phyloP scores from a whole-genome alignment of 2,888 invertebrate species.

The Vanessa cardui region DNA sequence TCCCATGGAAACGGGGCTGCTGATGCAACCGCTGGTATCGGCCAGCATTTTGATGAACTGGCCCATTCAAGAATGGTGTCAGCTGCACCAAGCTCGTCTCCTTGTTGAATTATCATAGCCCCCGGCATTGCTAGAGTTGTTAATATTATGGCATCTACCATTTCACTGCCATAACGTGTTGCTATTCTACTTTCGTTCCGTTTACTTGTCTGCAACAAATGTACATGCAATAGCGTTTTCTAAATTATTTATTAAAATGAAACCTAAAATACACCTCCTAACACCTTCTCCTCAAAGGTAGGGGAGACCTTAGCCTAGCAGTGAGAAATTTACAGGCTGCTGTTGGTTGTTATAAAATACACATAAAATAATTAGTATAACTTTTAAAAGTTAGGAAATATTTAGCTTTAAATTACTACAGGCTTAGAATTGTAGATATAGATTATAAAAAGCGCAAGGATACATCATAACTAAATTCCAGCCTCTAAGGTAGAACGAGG shows the following conservation, averaged over 20 bases:
- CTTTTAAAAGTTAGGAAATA: not conserved
- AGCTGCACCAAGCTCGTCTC: slow-evolving; percentile 87
- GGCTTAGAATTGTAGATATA: too few species aligned
- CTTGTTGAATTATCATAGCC: slow-evolving; percentile 89
- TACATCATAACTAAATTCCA: slow-evolving; percentile 18
- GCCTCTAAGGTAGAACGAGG: not conserved
- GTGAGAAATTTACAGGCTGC: too few species aligned
- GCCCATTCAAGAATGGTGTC: slow-evolving; percentile 81
- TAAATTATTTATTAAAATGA: too few species aligned
- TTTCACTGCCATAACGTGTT: slow-evolving; percentile 85
- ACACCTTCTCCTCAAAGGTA: too few species aligned
- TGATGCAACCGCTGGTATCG: slow-evolving; percentile 59
- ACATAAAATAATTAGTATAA: not conserved
- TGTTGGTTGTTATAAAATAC: too few species aligned
- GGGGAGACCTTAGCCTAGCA: too few species aligned
- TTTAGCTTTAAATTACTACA: not conserved
- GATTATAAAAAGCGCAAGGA: not conserved
- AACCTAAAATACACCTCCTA: too few species aligned
- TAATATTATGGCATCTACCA: slow-evolving; percentile 87
- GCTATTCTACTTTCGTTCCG: slow-evolving; percentile 61
- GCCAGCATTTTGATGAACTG: slow-evolving; percentile 71
- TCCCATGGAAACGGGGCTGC: slow-evolving; percentile 74
- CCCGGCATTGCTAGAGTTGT: slow-evolving; percentile 88
- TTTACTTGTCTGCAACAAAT: slow-evolving; percentile 61
- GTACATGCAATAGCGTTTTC: too few species aligned